Evolutionary conservation across 2,888 invertebrate species (phyloP), one percentile per base, ranked within the genome.

Genomic region (Macrophya annulata): DNA sequence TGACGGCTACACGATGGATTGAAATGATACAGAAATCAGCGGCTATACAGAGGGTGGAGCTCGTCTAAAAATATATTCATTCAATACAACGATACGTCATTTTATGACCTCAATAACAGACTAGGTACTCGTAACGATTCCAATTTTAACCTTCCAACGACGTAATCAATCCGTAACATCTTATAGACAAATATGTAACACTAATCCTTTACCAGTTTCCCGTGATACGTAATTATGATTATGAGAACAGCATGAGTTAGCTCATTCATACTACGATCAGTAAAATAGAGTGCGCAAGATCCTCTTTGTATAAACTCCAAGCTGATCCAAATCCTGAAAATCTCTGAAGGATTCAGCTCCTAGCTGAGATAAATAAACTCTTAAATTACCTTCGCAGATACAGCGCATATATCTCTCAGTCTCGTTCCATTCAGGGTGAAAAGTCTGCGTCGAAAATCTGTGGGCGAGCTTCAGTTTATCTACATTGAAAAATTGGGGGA

Each of bases 21-120:
- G n/a, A 25, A 59, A 37, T 59, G 51, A 43, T 62, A 40, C 62
- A 59, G 59, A 81, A 81, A 81, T 81, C 21, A 25, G 3, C 40
- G 62, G 40, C 31, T 21, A 2, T n/a, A 21, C 9, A 62, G n/a
- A 62, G 62, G 81, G 62, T 43, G 25, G 62, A 40, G 15, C 51
- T n/a, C 10, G 59, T 81, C 62, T 40, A 81, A 81, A 62, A 81
- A 81, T 81, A 81, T 21, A 62, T 37, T 62, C 21, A 51, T 62
- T 51, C 43, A 51, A 77, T 77, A 77, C 48, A 77, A 48, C 76
- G 59, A 79, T 45, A 55, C 15, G 43, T 65, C n/a, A 25, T 43
- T 43, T 65, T 43, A 25, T 43, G 62, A 82, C 82, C 62, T 82
- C 82, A 40, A 83, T 68, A 71, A 65, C 48, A 71, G 31, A 51